These are phyloP conservation scores for Natator depressus DNA, from an alignment of 2,113 vertebrate genomes.

Conservation along the genomic window DNA sequence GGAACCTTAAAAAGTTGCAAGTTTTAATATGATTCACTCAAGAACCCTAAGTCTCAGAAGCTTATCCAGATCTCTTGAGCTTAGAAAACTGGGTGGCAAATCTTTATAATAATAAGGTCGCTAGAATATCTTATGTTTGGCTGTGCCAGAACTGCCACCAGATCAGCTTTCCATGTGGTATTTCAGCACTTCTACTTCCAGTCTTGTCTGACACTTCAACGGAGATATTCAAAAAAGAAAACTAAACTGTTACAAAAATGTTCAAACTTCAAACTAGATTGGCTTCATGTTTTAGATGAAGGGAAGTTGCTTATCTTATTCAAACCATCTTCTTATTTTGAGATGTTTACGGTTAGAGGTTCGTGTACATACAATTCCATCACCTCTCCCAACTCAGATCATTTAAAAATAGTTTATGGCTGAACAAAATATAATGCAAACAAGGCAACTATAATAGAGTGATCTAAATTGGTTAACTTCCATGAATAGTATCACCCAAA, in stretches of 20 bases:
- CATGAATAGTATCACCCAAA: neutral
- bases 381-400: neutral
- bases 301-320: neutral
- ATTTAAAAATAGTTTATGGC: neutral
- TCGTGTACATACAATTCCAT: neutral
- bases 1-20: neutral
- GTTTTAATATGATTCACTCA: neutral
- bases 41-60: neutral
- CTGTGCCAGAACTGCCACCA: neutral
- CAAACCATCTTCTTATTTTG: neutral
- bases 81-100: too few species aligned
- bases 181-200: neutral
- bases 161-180: neutral
- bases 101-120: too few species aligned
- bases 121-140: neutral
- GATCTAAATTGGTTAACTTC: neutral
- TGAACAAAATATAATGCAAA: neutral
- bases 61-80: neutral
- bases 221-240: neutral
- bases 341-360: rapidly evolving
- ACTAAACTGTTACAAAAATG: neutral
- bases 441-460: neutral
- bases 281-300: neutral
- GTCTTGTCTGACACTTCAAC: neutral
- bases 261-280: neutral